A percentile compares a stretch with the other conserved stretches of the same genome.
Conservation (phyloP, 1,140 invertebrate species). For the Coptotermes formosanus region DNA sequence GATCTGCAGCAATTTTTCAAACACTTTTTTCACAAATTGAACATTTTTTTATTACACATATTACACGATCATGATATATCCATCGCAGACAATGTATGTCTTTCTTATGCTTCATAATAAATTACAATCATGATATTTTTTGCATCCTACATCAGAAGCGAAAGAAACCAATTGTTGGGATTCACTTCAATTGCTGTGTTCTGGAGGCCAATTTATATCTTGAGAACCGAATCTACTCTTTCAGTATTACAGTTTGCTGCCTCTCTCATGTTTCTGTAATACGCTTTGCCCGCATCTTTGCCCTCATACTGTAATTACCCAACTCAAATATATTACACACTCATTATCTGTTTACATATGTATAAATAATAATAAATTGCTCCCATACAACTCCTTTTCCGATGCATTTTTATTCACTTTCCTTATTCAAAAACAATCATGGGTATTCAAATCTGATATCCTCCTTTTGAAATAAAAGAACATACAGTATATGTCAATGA, state of each 20-base stretch:
- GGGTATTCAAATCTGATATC: background rate
- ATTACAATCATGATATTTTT: background rate
- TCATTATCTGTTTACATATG: background rate
- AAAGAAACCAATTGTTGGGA: background rate
- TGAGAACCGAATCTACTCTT: background rate
- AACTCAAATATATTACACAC: background rate
- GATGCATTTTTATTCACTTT: background rate
- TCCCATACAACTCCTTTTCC: background rate
- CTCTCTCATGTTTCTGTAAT: background rate
- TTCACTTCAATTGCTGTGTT: background rate
- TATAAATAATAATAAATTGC: background rate
- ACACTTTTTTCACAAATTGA: background rate
- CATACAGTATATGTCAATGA: background rate
- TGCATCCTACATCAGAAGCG: background rate
- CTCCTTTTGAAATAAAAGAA: background rate
- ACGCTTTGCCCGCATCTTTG: background rate
- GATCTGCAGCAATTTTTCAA: conserved; percentile 2
- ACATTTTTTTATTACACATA: background rate
- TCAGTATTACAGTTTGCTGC: background rate
- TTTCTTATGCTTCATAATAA: background rate
- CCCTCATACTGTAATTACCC: background rate
- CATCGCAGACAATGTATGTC: background rate
- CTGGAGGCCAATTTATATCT: too few relatives aligned
- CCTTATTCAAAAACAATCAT: background rate
- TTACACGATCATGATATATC: background rate